Base-by-base conservation (phyloP, 1,140 invertebrate species). In the Penaeus japonicus region DNA sequence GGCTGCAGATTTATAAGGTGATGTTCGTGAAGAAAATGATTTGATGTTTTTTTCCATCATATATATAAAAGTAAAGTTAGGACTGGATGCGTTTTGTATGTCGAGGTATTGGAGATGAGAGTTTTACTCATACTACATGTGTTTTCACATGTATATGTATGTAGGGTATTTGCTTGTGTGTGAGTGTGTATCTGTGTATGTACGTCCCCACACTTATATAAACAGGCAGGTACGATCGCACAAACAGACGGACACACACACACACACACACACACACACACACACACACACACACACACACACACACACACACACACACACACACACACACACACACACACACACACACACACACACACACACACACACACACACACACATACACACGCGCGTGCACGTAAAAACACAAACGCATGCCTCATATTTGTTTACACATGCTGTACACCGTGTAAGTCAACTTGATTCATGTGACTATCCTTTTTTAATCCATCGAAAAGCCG, bases 181-280 rank as follows among this genome's bases (percentile, higher is more conserved):
- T 65, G 81, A 35, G 57, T 83, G 53, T 83, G 81, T 83, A 59
- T 83, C 30, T 83, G 53, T 83, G 81, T 83, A 18, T 32, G 81
- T 83, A 32, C 65, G 81, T 57, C 27, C n/a, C 55, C 35, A 59
- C 39, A 24, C 39, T 55, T 57, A 32, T 83, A n/a, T 54, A 55
- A 47, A 47, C 47, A 47, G 5, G 47, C 15, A 12, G 47, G 47
- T 1, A 7, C 35, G 35, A 2, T 4, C 35, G 35, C 35, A 39
- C 35, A 7, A 2, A 39, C 35, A 39, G 2, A 7, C n/a, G 78
- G 12, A 39, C n/a, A 4, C n/a, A 1, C 12, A 35, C 24, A 39
- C 24, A 35, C 77, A 35, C 1, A 30, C 15, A 79, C 32, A 18
- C 35, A 22, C 24, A 30, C 73, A 77, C 20, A 30, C 73, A 77